Evolutionary conservation across 2,888 invertebrate genomes (phyloP).

Genomic region (Acanthosepion lycidas): DNA sequence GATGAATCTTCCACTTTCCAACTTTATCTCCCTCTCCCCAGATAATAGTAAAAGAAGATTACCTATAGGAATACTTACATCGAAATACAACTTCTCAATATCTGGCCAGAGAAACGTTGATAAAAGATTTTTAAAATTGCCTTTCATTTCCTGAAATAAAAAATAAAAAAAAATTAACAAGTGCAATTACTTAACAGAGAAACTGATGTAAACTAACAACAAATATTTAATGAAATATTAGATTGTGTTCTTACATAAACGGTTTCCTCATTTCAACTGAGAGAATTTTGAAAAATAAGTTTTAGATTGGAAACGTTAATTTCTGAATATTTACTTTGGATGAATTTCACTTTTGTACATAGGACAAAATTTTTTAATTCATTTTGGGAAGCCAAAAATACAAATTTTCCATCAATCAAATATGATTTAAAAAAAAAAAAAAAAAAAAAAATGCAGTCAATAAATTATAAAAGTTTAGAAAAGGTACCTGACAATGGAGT

Average conservation of each 20-base stretch:
- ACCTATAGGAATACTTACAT: conserved; percentile 77
- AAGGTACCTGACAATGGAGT: too few species aligned
- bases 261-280: neutral
- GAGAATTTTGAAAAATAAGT: neutral
- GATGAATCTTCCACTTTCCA: neutral
- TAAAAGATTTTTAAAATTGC: conserved; percentile 76
- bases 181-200: neutral
- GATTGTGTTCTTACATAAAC: neutral
- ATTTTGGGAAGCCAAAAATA: too few species aligned
- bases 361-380: too few species aligned
- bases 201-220: neutral
- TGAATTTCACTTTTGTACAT: too few species aligned
- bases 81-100: conserved; percentile 95
- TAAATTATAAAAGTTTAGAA: too few species aligned
- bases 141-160: conserved; percentile 68
- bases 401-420: too few species aligned
- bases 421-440: too few species aligned
- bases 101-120: conserved; percentile 95
- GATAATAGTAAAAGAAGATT: neutral
- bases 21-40: neutral
- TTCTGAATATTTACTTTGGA: too few species aligned
- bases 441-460: too few species aligned
- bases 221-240: neutral
- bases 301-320: neutral
- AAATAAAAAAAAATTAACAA: conserved; percentile 39